phyloP scores from a whole-genome alignment of 2,113 vertebrate genomes.

The Hydrolagus affinis region DNA sequence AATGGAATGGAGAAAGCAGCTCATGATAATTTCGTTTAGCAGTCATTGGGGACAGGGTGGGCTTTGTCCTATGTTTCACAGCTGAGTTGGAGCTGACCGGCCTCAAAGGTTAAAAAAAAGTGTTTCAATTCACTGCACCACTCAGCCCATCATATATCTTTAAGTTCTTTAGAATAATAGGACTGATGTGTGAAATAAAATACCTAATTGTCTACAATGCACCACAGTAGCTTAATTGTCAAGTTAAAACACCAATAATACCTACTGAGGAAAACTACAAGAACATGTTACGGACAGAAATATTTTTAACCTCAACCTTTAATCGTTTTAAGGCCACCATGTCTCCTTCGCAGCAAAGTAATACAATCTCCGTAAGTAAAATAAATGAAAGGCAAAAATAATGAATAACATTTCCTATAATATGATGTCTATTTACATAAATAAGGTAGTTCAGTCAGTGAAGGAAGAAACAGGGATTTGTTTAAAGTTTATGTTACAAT shows the following conservation, averaged over 20 bases:
- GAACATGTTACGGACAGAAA: not conserved
- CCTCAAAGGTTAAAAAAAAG: not conserved
- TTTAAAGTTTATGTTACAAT: not conserved
- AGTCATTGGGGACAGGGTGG: not conserved
- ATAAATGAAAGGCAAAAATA: not conserved
- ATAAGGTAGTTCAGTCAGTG: no score
- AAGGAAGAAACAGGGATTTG: not conserved
- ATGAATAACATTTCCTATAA: not conserved
- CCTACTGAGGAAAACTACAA: not conserved
- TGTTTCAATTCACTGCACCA: not conserved
- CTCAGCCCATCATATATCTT: not conserved
- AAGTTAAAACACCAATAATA: not conserved
- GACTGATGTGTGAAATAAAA: not conserved
- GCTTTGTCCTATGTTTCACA: not conserved
- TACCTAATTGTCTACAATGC: not conserved
- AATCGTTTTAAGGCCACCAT: not conserved
- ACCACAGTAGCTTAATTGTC: not conserved
- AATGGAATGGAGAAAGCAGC: not conserved
- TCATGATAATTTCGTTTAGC: not conserved
- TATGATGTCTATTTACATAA: not conserved
- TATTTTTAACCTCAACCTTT: not conserved
- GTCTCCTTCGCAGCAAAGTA: not conserved
- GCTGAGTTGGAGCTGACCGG: not conserved
- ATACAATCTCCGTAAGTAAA: not conserved
- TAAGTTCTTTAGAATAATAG: not conserved